Conservation (phyloP, 1,140 invertebrate species). For the Apis florea region DNA sequence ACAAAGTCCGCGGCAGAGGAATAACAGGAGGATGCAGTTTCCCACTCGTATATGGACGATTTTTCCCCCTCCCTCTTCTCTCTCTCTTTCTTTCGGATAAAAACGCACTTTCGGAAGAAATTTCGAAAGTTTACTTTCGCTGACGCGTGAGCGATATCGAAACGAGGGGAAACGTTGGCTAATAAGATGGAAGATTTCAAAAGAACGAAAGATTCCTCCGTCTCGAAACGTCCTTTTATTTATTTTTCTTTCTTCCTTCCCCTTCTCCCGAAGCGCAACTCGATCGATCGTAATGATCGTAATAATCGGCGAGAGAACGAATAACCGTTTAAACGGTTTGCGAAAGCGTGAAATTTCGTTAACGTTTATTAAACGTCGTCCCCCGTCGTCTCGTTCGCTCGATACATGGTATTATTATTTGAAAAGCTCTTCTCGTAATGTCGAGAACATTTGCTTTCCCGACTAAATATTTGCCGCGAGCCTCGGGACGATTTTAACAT, state of each 20-base stretch:
- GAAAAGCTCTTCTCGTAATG: conserved; percentile 58
- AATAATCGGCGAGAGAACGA: not conserved
- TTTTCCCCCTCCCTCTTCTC: not conserved
- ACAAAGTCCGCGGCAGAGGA: conserved; percentile 50
- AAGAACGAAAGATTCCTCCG: not conserved
- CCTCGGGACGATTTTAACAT: conserved; percentile 64
- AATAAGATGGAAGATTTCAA: not conserved
- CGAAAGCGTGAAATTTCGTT: conserved; percentile 23
- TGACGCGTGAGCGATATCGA: conserved; percentile 39
- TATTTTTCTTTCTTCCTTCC: too few relatives aligned
- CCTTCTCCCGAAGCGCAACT: too few relatives aligned
- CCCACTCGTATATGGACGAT: conserved; percentile 14
- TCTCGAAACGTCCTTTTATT: not conserved
- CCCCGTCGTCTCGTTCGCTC: conserved; percentile 15
- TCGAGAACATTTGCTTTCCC: conserved; percentile 60
- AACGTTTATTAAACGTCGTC: not conserved
- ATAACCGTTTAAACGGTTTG: not conserved
- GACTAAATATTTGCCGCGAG: conserved; percentile 63
- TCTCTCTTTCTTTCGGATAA: conserved; percentile 13
- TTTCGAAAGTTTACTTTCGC: conserved; percentile 57
- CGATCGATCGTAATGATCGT: not conserved
- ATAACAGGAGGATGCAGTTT: conserved; percentile 56
- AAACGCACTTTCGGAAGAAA: conserved; percentile 34
- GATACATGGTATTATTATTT: conserved; percentile 63
- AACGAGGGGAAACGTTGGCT: not conserved